Evolutionary conservation across 2,888 invertebrate genomes (phyloP).

Genomic region (Eudemis profundana): DNA sequence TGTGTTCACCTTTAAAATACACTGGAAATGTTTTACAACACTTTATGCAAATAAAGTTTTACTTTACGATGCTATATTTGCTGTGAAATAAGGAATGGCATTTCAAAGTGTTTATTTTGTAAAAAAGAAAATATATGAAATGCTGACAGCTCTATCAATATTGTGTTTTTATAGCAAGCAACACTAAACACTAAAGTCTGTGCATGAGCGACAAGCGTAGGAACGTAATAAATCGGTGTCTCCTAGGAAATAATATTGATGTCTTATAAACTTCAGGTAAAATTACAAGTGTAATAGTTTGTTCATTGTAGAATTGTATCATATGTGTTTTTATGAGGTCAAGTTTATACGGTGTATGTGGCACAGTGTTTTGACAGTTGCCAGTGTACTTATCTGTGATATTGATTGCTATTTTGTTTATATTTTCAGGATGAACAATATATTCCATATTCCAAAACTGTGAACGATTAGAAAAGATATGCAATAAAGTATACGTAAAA

Average conservation of each 20-base stretch:
- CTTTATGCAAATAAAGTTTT: too few species aligned
- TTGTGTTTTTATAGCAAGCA: slow-evolving; percentile 32
- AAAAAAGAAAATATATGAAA: too few species aligned
- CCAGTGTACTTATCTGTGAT: slow-evolving; percentile 61
- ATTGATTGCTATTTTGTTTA: slow-evolving; percentile 75
- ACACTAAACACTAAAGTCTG: slow-evolving; percentile 35
- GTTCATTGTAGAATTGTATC: slow-evolving; percentile 41
- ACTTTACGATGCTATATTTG: too few species aligned
- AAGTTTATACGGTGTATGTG: slow-evolving; percentile 67
- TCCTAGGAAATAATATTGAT: slow-evolving; percentile 84
- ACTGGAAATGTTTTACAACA: too few species aligned
- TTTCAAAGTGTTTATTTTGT: too few species aligned
- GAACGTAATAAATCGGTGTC: slow-evolving; percentile 82
- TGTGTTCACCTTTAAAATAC: too few species aligned
- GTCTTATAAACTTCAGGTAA: slow-evolving; percentile 59
- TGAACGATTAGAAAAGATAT: slow-evolving; percentile 50
- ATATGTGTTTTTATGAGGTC: slow-evolving; percentile 41
- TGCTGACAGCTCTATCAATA: slow-evolving; percentile 8
- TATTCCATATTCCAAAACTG: slow-evolving; percentile 53
- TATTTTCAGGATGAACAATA: slow-evolving; percentile 75
- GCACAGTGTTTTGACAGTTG: slow-evolving; percentile 83
- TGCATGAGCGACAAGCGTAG: slow-evolving; percentile 62
- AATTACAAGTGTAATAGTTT: slow-evolving; percentile 52
- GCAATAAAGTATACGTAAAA: slow-evolving; percentile 54
- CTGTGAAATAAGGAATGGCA: too few species aligned